phyloP scores from a whole-genome alignment of 2,113 vertebrate genomes.

The Heliornis fulica region DNA sequence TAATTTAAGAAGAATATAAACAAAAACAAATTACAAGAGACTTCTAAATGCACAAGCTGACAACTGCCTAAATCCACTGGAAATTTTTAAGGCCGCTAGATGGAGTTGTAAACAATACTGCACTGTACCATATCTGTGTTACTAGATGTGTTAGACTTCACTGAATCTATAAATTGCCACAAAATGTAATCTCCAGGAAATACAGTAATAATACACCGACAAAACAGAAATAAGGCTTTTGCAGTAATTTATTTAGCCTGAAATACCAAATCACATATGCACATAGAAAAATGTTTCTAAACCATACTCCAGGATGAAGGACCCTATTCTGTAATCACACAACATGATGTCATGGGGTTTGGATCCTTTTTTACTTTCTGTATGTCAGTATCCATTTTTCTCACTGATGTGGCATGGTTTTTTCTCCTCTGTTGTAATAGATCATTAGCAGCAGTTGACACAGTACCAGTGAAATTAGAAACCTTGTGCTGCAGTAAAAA shows the following conservation, averaged over 20 bases:
- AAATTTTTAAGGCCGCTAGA: slow-evolving; percentile 58
- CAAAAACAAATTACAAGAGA: neutral
- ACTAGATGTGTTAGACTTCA: neutral
- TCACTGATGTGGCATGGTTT: neutral
- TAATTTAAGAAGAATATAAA: neutral
- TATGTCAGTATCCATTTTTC: neutral
- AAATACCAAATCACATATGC: neutral
- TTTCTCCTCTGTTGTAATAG: neutral
- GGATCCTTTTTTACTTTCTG: neutral
- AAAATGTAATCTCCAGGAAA: neutral
- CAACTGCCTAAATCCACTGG: slow-evolving; percentile 28
- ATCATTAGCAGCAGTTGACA: neutral
- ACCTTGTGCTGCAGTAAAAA: neutral
- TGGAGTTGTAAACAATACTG: slow-evolving; percentile 50
- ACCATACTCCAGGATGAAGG: neutral
- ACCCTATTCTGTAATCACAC: neutral
- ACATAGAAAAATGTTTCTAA: neutral
- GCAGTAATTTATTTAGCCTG: neutral
- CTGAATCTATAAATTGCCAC: neutral
- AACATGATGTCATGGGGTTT: neutral
- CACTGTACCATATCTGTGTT: neutral
- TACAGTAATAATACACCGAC: neutral
- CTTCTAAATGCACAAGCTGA: neutral
- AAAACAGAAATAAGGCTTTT: neutral
- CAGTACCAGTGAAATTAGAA: neutral